Conservation (phyloP, 1,140 invertebrate genomes). For the Scaptomyza graminum region DNA sequence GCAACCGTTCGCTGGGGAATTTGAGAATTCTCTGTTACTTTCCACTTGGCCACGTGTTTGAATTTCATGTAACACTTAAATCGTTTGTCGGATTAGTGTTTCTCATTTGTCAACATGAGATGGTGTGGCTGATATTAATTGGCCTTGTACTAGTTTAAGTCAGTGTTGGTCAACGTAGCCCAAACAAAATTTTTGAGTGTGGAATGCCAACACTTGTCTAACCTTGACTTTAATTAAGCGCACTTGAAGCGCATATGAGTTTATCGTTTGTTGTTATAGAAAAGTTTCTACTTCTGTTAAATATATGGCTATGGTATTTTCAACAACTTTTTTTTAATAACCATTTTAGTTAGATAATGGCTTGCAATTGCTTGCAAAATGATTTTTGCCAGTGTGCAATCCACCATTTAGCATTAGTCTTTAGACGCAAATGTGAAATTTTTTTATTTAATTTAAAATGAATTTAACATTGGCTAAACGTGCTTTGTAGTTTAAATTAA, state of each 20-base stretch:
- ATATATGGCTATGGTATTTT: neutral
- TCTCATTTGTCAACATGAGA: constrained; percentile 73
- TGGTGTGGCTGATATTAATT: constrained; percentile 71
- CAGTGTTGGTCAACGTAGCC: constrained; percentile 5
- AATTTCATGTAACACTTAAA: constrained; percentile 66
- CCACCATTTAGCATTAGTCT: too few species aligned
- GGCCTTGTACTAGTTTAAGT: constrained; percentile 62
- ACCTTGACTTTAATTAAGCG: constrained; percentile 8
- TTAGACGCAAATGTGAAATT: too few species aligned
- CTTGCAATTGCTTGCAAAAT: constrained; percentile 4
- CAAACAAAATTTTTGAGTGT: neutral
- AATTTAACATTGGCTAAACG: too few species aligned
- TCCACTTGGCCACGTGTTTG: constrained; percentile 64
- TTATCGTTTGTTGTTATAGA: constrained; percentile 4
- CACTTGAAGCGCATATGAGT: constrained; percentile 1
- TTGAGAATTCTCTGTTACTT: constrained; percentile 40
- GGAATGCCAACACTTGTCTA: neutral
- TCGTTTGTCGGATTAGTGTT: constrained; percentile 64
- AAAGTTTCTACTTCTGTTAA: neutral
- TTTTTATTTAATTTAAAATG: too few species aligned
- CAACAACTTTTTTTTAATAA: constrained; percentile 2
- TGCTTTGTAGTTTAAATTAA: too few species aligned
- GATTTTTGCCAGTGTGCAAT: too few species aligned
- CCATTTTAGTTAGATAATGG: constrained; percentile 10
- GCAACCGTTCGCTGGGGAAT: constrained; percentile 62